Conservation (phyloP, 2,113 vertebrate genomes). For the Osmerus mordax region DNA sequence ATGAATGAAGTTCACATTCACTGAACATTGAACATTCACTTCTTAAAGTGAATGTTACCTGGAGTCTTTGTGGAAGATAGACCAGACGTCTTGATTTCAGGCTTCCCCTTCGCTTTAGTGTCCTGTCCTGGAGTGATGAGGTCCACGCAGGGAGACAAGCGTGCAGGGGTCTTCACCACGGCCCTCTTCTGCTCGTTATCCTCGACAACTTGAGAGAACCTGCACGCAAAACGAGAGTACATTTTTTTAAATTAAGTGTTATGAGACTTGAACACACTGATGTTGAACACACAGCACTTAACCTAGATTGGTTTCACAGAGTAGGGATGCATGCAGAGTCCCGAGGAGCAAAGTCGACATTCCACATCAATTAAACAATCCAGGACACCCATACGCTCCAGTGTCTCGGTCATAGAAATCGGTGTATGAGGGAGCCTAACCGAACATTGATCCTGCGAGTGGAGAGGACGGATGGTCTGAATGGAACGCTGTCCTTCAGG, state of each 20-base stretch:
- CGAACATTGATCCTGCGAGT: constrained; percentile 87
- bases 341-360: no score
- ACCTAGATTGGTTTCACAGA: no score
- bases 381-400: no score
- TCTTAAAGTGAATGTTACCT: constrained; percentile 31
- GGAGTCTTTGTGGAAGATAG: constrained; percentile 52
- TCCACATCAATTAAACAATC: no score
- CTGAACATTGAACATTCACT: no score
- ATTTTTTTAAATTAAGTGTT: neutral
- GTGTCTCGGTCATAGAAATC: no score
- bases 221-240: constrained; percentile 39
- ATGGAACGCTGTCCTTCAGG: constrained; percentile 52
- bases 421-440: constrained; percentile 58
- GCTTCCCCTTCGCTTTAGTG: constrained; percentile 24
- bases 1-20: no score
- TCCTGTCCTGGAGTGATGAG: constrained; percentile 50
- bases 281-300: neutral
- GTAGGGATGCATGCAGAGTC: no score
- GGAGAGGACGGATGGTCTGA: constrained; percentile 73
- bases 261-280: neutral
- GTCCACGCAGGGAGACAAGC: constrained; percentile 71
- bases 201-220: constrained; percentile 84
- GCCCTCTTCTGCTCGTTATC: constrained; percentile 87
- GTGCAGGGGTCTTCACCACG: constrained; percentile 85
- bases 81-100: neutral